These are phyloP conservation scores for Sipha flava DNA, from an alignment of 1,140 invertebrate genomes.

Conservation along the genomic window DNA sequence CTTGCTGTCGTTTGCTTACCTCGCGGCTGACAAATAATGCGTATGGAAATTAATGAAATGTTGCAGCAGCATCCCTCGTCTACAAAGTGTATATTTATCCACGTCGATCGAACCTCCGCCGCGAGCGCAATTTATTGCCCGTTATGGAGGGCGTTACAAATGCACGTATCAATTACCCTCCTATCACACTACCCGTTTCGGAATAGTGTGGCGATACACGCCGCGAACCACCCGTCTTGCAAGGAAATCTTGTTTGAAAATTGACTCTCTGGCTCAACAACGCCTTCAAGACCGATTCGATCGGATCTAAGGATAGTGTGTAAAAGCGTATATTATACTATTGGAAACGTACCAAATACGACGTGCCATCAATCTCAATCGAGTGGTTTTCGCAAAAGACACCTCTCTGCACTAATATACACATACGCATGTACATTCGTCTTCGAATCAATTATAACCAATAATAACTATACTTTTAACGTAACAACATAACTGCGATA, in stretches of 20 bases:
- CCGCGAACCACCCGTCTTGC: background rate
- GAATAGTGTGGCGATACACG: background rate
- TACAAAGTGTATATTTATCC: background rate
- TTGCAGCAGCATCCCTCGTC: background rate
- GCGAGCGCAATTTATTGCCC: background rate
- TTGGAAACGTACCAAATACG: background rate
- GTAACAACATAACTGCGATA: no score
- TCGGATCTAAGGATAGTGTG: background rate
- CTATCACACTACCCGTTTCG: background rate
- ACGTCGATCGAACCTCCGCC: background rate
- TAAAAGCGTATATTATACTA: no score
- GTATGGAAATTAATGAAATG: slow-evolving; percentile 17
- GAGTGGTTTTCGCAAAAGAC: background rate
- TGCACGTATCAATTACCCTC: background rate
- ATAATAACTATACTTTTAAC: no score
- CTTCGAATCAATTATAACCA: no score
- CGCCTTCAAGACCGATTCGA: background rate
- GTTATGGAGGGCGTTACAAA: background rate
- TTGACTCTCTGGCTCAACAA: background rate
- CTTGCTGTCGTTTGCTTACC: background rate
- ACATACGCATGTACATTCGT: no score
- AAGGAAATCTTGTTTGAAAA: background rate
- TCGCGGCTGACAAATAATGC: background rate
- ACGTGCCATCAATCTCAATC: background rate
- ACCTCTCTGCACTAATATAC: background rate